Base-by-base conservation (phyloP, 1,140 invertebrate species). In the Glossosoma conforme region DNA sequence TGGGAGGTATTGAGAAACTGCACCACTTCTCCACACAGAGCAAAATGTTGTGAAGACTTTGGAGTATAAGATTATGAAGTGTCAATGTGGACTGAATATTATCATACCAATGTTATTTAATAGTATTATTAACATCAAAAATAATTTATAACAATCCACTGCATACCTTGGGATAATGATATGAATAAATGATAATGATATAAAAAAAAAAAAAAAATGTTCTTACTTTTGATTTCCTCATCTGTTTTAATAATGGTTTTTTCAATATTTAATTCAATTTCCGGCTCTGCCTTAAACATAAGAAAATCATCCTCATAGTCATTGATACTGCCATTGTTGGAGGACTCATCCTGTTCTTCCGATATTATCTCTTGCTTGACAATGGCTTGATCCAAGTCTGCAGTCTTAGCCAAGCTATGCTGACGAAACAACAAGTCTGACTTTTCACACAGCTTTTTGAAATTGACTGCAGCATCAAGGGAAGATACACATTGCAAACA, bases 391-490 rank as follows among this genome's bases (percentile, higher is more conserved):
- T 44, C 25, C 20, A 40, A 28, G 2, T 44, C 35, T 15, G 25
- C 18, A 25, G 5, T 40, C 11, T 28, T 19, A 20, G 38, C 35
- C n/a, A 51, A 8, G 2, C 35, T 17, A 13, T 42, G 38, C 32
- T 57, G 45, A 2, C 37, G 46, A 24, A 51, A 49, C 15, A 49
- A 20, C 8, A 11, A 28, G 9, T 58, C 56, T 5, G 51, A 51
- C 19, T 46, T 22, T 21, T 58, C 56, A 49, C 42, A 50, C 4
- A 40, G 17, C 2, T 30, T 14, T 11, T 44, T 42, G 22, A 58
- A 58, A 13, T 44, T 38, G 1, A 58, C 25, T 6, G 47, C 52
- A 2, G 32, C 17, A 14, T 53, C 47, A 14, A 58, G 40, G 14
- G 18, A 30, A 5, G 21, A 20, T 10, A 40, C 40, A 20, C 56